Evolutionary conservation across 2,113 vertebrate genomes (phyloP).

Genomic region (Sapayoa aenigma): DNA sequence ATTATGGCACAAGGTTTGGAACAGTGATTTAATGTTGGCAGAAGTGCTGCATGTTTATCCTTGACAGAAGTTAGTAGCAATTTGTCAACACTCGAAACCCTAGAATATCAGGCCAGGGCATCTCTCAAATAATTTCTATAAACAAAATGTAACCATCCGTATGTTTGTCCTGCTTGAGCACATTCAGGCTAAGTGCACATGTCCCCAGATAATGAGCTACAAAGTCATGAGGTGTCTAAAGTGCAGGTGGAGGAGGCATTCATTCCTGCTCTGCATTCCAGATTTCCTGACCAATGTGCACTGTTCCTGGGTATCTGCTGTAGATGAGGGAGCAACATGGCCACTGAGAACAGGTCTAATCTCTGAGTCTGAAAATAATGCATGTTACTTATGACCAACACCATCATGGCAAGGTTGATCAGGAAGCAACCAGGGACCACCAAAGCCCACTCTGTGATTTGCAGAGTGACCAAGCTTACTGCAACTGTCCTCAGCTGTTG

Average conservation of each 20-base stretch:
- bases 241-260: background rate
- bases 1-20: background rate
- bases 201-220: background rate
- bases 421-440: background rate
- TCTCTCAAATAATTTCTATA: background rate
- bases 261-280: background rate
- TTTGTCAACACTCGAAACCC: background rate
- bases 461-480: background rate
- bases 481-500: background rate
- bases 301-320: background rate
- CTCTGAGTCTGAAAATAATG: background rate
- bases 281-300: background rate
- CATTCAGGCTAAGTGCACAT: accelerated
- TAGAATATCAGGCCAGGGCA: background rate
- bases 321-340: background rate
- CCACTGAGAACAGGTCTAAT: background rate
- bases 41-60: background rate
- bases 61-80: background rate
- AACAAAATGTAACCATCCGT: background rate
- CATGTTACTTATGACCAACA: background rate
- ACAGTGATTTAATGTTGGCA: background rate
- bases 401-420: background rate
- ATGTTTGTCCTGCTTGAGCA: background rate
- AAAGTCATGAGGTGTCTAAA: background rate
- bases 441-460: background rate